Evolutionary conservation across 2,797 vertebrate genomes (phyloP).

Genomic region (Phrynocephalus vlangalii): DNA sequence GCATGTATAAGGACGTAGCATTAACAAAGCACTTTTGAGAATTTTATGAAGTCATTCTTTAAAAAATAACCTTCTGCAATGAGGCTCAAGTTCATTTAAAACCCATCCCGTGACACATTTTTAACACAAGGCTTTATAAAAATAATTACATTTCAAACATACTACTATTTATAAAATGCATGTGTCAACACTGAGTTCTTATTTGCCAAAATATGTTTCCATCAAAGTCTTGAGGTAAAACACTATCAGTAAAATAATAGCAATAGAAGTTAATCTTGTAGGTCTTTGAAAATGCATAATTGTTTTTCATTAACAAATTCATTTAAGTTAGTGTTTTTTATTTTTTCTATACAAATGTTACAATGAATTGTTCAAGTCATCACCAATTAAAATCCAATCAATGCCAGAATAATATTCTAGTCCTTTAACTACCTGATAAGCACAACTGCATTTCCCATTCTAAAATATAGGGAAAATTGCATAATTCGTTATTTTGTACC

Average conservation of each 20-base stretch:
- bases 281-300: slow-evolving; percentile 79
- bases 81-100: slow-evolving; percentile 79
- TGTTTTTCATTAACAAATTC: slow-evolving; percentile 78
- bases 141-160: slow-evolving; percentile 79
- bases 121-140: slow-evolving; percentile 80
- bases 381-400: slow-evolving; percentile 84
- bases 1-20: background rate
- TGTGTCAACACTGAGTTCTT: slow-evolving; percentile 68
- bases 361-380: slow-evolving; percentile 84
- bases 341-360: slow-evolving; percentile 88
- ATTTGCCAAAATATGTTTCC: slow-evolving; percentile 75
- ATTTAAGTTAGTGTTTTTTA: slow-evolving; percentile 86
- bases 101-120: slow-evolving; percentile 78
- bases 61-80: slow-evolving; percentile 69
- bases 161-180: slow-evolving; percentile 77
- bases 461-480: slow-evolving; percentile 78
- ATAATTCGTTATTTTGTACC: slow-evolving; percentile 76
- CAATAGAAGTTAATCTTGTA: slow-evolving; percentile 78
- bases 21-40: slow-evolving; percentile 5
- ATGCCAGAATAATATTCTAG: slow-evolving; percentile 72
- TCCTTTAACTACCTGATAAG: slow-evolving; percentile 79
- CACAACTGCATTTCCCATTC: slow-evolving; percentile 76
- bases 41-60: background rate
- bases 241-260: slow-evolving; percentile 68
- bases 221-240: slow-evolving; percentile 75